Conservation (phyloP, 2,797 vertebrate genomes). For the Danionella dracula region DNA sequence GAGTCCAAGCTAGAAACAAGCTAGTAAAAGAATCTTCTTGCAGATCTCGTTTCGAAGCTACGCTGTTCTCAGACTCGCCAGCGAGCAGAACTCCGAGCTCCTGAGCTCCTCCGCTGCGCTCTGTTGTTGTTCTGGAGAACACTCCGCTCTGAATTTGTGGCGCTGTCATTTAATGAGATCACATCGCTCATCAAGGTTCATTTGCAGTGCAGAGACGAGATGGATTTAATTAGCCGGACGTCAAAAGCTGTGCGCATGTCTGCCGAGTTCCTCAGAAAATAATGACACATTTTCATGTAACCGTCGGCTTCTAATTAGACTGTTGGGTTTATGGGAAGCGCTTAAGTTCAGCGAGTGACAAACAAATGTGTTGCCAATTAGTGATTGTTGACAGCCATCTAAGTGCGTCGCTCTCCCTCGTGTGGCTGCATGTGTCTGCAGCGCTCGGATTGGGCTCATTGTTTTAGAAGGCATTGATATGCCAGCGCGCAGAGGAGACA, state of each 20-base stretch:
- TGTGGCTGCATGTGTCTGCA: conserved; percentile 39
- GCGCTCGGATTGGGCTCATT: conserved; percentile 43
- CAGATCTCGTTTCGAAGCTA: too few species aligned
- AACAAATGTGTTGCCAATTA: conserved; percentile 74
- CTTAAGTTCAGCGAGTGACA: conserved; percentile 73
- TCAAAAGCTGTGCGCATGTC: conserved; percentile 48
- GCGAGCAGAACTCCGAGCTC: conserved; percentile 2
- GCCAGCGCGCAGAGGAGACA: conserved; percentile 56
- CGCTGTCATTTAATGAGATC: conserved; percentile 68
- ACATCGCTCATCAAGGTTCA: conserved; percentile 69
- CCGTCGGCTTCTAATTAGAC: conserved; percentile 75
- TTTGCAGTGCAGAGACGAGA: conserved; percentile 63
- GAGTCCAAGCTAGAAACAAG: too few species aligned
- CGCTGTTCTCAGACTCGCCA: too few species aligned
- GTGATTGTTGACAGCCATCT: conserved; percentile 61
- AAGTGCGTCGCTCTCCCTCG: conserved; percentile 56
- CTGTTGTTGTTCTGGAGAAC: conserved; percentile 40
- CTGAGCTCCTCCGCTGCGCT: conserved; percentile 28
- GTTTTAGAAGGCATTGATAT: conserved; percentile 43
- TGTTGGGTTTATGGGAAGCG: conserved; percentile 61
- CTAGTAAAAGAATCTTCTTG: too few species aligned
- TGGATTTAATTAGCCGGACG: conserved; percentile 68
- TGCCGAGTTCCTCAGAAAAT: conserved; percentile 55
- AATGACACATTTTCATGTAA: conserved; percentile 78
- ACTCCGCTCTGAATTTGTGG: conserved; percentile 30